Evolutionary conservation across 2,888 invertebrate genomes (phyloP), one percentile per base, ranked within the genome.

Genomic region (Ischnus inquisitorius): DNA sequence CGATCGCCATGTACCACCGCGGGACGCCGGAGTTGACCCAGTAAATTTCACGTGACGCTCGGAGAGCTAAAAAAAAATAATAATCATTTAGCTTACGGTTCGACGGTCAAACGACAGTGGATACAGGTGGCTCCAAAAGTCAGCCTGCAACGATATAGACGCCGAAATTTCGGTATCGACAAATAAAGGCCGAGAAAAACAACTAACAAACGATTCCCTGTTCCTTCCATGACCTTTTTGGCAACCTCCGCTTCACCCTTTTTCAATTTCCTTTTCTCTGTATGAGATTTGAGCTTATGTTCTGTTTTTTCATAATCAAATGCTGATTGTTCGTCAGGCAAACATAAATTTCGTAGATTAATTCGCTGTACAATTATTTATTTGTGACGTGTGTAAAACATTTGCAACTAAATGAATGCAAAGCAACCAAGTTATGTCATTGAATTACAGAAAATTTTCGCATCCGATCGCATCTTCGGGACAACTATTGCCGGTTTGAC

Each of bases 151-250:
- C 43, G 22, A 22, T 41, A 16, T 67, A 39, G 68, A 62, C 12
- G 16, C 60, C 60, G 41, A 71, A 81, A 78, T 81, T 81, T 81
- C 74, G 69, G 75, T 75, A 75, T 69, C 74, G 75, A 81, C 68
- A 68, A 75, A 68, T 43, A 72, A 34, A 71, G 62, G 48, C 57
- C 39, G 62, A 57, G 19, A 68, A 77, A 67, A 54, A 62, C 48
- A 19, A 65, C 19, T 48, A 34, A 46, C 62, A 25, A 72, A 43
- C 60, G 48, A 74, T 39, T n/a, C 41, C 41, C 68, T 28, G 12
- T 34, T 19, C 60, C 62, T 48, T 51, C 39, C 2, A 5, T 34
- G 43, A 10, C 48, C 43, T 69, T 60, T 69, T 69, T 71, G 34
- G 14, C 60, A 16, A 12, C 60, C n/a, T n/a, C n/a, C n/a, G n/a